These are phyloP conservation scores for Hylyphantes graminicola DNA, from an alignment of 1,140 invertebrate species.

Conservation along the genomic window DNA sequence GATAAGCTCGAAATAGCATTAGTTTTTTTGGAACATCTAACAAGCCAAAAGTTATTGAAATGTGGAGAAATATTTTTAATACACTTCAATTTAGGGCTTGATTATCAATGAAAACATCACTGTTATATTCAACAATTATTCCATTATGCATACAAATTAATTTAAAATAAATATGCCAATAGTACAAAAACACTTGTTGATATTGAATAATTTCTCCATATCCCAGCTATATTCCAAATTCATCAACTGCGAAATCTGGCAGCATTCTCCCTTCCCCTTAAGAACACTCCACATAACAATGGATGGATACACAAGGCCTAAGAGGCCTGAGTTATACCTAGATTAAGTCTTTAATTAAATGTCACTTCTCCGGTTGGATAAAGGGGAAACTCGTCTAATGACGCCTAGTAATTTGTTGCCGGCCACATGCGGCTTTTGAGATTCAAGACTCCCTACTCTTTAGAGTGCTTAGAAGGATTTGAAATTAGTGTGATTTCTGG, in stretches of 20 bases:
- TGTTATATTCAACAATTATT: too few relatives aligned
- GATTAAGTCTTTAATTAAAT: constrained; percentile 56
- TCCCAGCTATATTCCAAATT: constrained; percentile 12
- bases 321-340: constrained; percentile 40
- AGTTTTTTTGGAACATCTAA: too few relatives aligned
- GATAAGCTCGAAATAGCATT: too few relatives aligned
- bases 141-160: too few relatives aligned
- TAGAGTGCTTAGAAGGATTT: too few relatives aligned
- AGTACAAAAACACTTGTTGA: too few relatives aligned
- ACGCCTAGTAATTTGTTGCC: constrained; percentile 37
- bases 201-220: neutral
- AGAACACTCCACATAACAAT: constrained; percentile 11
- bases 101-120: too few relatives aligned
- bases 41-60: too few relatives aligned
- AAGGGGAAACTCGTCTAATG: constrained; percentile 30
- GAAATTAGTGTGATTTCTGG: too few relatives aligned
- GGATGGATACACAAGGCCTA: neutral
- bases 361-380: constrained; percentile 21
- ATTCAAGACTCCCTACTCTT: neutral
- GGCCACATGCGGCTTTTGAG: constrained; percentile 30
- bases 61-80: too few relatives aligned
- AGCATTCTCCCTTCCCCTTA: constrained; percentile 15
- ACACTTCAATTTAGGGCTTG: too few relatives aligned
- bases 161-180: too few relatives aligned
- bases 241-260: neutral